Base-by-base conservation (phyloP, 64 coral and sea anemone genomes). In the Dendronephthya gigantea region DNA sequence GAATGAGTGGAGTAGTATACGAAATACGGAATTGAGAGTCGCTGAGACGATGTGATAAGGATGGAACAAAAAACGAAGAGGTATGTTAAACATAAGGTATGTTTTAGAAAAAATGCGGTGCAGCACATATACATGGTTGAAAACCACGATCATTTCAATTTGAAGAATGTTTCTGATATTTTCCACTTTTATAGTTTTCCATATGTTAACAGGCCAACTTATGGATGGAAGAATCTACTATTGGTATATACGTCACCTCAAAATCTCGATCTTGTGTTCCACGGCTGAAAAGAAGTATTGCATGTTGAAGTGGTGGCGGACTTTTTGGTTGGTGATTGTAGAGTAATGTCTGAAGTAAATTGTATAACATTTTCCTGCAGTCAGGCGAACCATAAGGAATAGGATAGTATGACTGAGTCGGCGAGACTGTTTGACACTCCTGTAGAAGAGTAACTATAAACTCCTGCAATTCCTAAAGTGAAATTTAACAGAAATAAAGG, bases 191-290 rank as follows among this genome's bases (percentile, higher is more conserved):
- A n/a, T n/a, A n/a, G n/a, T n/a, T n/a, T n/a, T n/a, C n/a, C n/a
- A n/a, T n/a, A n/a, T n/a, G n/a, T n/a, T n/a, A n/a, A 45, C 41
- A 45, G 41, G 11, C 41, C 41, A 45, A 45, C 41, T 45, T 45
- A 45, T 45, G 4, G 41, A 45, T 4, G 41, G 11, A 45, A 66
- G 3, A 15, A 34, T 36, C 30, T 33, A 79, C 34, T 79, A n/a
- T n/a, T n/a, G n/a, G n/a, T n/a, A n/a, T 34, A 37, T 29, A 79
- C 72, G 36, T 79, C 29, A 79, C 72, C 72, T 79, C 72, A 79
- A 79, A 33, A 35, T 39, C 9, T 13, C 29, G 72, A 34, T 79
- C 72, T 2, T 79, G 72, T 33, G 29, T 39, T 36, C 72, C 72
- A 12, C 28, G 30, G 32, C 72, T 79, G 36, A 79, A 79, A 39